Evolutionary conservation across 2,113 vertebrate species (phyloP).

Genomic region (Climacteris rufus): DNA sequence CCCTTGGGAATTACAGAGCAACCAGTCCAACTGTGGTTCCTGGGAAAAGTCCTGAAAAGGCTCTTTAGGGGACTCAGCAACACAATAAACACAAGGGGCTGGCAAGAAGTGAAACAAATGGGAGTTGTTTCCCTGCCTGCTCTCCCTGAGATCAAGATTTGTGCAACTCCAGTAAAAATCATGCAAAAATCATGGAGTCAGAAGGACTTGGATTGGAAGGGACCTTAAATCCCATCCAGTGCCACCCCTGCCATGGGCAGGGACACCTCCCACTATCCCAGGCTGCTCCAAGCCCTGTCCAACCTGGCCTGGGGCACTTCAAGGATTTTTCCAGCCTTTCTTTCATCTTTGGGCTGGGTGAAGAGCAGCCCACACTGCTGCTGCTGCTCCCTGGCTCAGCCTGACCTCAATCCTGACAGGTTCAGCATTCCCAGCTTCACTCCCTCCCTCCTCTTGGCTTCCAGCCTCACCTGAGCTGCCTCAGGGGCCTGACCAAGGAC

Average conservation of each 20-base stretch:
- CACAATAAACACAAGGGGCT: neutral
- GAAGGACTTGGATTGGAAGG: neutral
- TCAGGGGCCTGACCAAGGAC: neutral
- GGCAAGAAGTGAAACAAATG: neutral
- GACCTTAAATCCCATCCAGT: neutral
- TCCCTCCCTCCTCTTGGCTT: neutral
- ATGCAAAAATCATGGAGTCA: neutral
- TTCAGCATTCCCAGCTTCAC: neutral
- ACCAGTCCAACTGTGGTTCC: neutral
- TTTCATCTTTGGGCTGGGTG: neutral
- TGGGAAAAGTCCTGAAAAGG: neutral
- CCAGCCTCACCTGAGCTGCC: neutral
- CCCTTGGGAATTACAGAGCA: neutral
- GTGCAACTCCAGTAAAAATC: neutral
- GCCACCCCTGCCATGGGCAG: neutral
- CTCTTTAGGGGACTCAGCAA: neutral
- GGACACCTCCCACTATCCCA: neutral
- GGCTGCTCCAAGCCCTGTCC: neutral
- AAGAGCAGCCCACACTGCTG: neutral
- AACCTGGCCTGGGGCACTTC: neutral
- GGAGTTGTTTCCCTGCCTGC: neutral
- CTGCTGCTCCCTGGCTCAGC: neutral
- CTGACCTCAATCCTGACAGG: neutral
- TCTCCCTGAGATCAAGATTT: neutral
- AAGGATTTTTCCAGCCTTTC: neutral